These are phyloP conservation scores for Elephantulus edwardii DNA, from an alignment of 2,113 vertebrate genomes.

Conservation along the genomic window DNA sequence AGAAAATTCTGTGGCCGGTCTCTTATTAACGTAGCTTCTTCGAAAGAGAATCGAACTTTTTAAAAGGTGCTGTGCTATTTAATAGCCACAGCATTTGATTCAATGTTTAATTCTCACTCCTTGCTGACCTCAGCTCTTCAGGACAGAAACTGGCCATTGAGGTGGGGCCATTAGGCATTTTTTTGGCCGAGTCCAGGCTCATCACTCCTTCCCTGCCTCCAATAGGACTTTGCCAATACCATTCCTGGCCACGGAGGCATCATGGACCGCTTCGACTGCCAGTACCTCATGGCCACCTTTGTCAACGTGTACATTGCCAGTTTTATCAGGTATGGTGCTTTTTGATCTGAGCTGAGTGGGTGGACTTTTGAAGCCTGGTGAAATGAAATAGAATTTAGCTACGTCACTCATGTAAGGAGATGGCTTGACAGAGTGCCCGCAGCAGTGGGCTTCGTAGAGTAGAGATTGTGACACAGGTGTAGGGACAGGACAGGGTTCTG, in stretches of 20 bases:
- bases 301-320: slow-evolving; percentile 99
- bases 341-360: neutral
- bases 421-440: too few species aligned
- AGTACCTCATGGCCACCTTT: slow-evolving; percentile 99
- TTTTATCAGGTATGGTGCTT: slow-evolving; percentile 92
- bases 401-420: too few species aligned
- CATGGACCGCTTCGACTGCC: slow-evolving; percentile 99
- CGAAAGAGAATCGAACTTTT: neutral
- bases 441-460: too few species aligned
- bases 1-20: neutral
- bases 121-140: neutral
- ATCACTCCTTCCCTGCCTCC: neutral
- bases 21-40: slow-evolving; percentile 13
- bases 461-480: too few species aligned
- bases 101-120: neutral
- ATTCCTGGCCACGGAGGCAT: slow-evolving; percentile 98
- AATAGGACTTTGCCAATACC: slow-evolving; percentile 97
- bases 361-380: neutral
- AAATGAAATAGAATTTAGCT: too few species aligned
- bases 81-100: neutral
- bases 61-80: neutral
- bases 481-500: too few species aligned
- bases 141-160: neutral
- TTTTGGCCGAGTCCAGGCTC: neutral
- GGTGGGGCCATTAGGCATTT: neutral